phyloP scores from a whole-genome alignment of 2,797 vertebrate species.

The Neostethus bicornis region DNA sequence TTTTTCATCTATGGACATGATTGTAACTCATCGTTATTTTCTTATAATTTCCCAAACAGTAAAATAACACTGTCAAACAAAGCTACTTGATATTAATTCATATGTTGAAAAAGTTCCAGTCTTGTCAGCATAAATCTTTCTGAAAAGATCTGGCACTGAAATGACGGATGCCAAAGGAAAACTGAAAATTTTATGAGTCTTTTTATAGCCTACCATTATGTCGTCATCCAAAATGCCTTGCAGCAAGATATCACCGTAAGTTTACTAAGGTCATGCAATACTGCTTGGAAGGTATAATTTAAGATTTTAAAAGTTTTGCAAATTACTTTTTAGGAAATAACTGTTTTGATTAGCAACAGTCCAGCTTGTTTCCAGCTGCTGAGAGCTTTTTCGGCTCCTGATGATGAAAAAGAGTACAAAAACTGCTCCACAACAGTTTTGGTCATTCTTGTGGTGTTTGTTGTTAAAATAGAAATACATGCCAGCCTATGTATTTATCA shows the following conservation, averaged over 20 bases:
- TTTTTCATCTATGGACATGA: slow-evolving; percentile 13
- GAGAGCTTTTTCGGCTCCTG: too few species aligned
- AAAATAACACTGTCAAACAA: slow-evolving; percentile 15
- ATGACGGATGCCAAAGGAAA: slow-evolving; percentile 34
- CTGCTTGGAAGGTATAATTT: slow-evolving; percentile 16
- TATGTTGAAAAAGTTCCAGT: slow-evolving; percentile 21
- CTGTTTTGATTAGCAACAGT: too few species aligned
- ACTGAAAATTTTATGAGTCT: slow-evolving; percentile 56
- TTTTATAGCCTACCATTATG: slow-evolving; percentile 70
- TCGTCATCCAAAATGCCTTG: slow-evolving; percentile 49
- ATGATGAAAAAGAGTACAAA: too few species aligned
- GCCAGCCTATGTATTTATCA: too few species aligned
- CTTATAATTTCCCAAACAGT: slow-evolving; percentile 6
- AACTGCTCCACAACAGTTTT: too few species aligned
- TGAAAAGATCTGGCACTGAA: slow-evolving; percentile 30
- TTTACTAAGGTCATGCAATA: slow-evolving; percentile 46
- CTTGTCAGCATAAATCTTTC: slow-evolving; percentile 19
- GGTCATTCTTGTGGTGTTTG: too few species aligned
- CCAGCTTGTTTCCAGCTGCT: too few species aligned
- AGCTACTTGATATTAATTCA: slow-evolving; percentile 17
- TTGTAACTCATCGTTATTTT: slow-evolving; percentile 14
- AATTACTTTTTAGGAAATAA: too few species aligned
- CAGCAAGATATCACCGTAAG: slow-evolving; percentile 55
- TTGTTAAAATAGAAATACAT: too few species aligned
- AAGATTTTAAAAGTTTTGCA: too few species aligned